Evolutionary conservation across 2,888 invertebrate genomes (phyloP), one percentile per base, ranked within the genome.

Genomic region (Mythimna lalbum): DNA sequence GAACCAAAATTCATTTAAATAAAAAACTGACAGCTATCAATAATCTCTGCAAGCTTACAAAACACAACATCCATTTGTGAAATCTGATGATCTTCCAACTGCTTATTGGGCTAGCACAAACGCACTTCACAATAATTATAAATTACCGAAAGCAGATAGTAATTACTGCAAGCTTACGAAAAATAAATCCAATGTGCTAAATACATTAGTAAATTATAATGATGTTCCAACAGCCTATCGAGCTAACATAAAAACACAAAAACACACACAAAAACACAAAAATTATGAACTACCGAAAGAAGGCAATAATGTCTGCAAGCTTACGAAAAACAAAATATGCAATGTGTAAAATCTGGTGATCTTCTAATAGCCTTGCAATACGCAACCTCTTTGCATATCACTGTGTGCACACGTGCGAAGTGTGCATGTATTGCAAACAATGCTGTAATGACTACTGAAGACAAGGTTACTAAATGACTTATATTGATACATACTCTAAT

Each of bases 391-490:
- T 73, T 56, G 59, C 64, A 65, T 68, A 67, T 71, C 21, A 12
- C 27, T 47, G 53, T 67, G 63, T 64, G 61, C 63, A 76, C 77
- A 80, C 53, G 80, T 84, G 77, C 21, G 43, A 80, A 63, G 72
- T 73, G 57, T 69, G 66, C 61, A 76, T 74, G 73, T 84, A 72
- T 84, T 69, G 76, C 83, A 85, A 85, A 84, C 83, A 85, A 84
- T 84, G 50, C 73, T 62, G 67, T 75, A 67, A 63, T 61, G 23
- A 78, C 23, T 66, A 36, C 66, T 76, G 55, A 65, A 49, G 62
- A 43, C 83, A 85, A 85, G 85, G 84, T 81, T 83, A 60, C 50
- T 56, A 49, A 68, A 27, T 67, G 64, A 74, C 63, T 69, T 73
- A 83, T 78, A 82, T 17, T 57, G 73, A 78, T 72, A 57, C 66